Conservation (phyloP, 2,113 vertebrate species). For the Zosterops borbonicus region DNA sequence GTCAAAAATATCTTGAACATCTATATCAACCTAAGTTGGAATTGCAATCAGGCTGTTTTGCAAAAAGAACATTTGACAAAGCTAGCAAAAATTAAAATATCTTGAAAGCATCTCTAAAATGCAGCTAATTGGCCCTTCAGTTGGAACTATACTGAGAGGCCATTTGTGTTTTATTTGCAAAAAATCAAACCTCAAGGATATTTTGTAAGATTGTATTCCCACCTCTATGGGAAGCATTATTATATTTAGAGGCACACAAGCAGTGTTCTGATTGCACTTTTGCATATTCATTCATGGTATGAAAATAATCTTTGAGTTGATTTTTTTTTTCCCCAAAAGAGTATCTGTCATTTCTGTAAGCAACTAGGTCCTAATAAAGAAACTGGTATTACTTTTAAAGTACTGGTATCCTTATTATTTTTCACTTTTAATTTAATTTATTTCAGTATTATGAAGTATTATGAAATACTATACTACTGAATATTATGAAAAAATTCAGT, state of each 20-base stretch:
- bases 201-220: neutral
- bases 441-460: neutral
- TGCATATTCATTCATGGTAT: neutral
- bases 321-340: neutral
- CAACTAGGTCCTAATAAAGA: neutral
- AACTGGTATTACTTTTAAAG: neutral
- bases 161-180: neutral
- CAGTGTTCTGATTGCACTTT: neutral
- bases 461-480: too few relatives aligned
- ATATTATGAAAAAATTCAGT: neutral
- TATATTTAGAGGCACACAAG: neutral
- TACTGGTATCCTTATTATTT: neutral
- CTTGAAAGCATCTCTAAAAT: neutral
- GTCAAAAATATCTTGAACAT: neutral
- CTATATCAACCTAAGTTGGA: neutral
- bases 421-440: neutral
- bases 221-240: neutral
- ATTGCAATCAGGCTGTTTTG: neutral
- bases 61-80: neutral
- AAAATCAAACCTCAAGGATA: neutral
- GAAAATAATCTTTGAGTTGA: neutral
- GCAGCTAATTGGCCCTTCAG: neutral
- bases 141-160: neutral
- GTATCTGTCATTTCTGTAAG: neutral
- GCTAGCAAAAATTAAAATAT: constrained; percentile 5